Evolutionary conservation across 2,113 vertebrate genomes (phyloP), one percentile per base, ranked within the genome.

Genomic region (Misgurnus anguillicaudatus): DNA sequence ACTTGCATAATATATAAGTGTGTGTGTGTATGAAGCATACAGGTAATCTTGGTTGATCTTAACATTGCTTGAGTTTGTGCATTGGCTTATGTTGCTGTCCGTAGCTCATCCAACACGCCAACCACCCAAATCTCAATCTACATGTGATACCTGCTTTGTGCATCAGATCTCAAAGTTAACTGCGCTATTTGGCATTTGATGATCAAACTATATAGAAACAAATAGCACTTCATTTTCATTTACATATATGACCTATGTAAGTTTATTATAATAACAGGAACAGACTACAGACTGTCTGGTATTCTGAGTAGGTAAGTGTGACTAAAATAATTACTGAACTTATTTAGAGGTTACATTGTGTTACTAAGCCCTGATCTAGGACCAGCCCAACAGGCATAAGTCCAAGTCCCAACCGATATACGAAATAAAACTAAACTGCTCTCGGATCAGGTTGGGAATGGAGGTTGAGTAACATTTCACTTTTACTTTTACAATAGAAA

Each of bases 1-100:
- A 24, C 39, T 66, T 60, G 77, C 64, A 53, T 61, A 81, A 36
- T 65, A 83, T 78, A 42, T 60, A 60, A n/a, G 31, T 71, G 48
- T 55, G 13, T 36, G 13, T 39, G 9, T 48, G 41, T 55, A 60
- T 42, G 70, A 73, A 36, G 53, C 70, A 41, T 21, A 58, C 5
- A 24, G 55, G 39, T 45, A 36, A 31, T 16, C 10, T 42, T 13
- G 21, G 47, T 31, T 48, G 42, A 9, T 14, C 36, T 65, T 70
- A 36, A 24, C 21, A 70, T 9, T n/a, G 47, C 36, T 45, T 45
- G 47, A 69, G 67, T 17, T 53, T 11, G 67, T 53, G 67, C 67
- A 69, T 9, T 45, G 42, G 42, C 42, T 4, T 5, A n/a, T n/a
- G n/a, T n/a, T n/a, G n/a, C n/a, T n/a, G 42, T 45, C 42, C 6